phyloP scores from a whole-genome alignment of 2,797 vertebrate species.

The Diplodus puntazzo region DNA sequence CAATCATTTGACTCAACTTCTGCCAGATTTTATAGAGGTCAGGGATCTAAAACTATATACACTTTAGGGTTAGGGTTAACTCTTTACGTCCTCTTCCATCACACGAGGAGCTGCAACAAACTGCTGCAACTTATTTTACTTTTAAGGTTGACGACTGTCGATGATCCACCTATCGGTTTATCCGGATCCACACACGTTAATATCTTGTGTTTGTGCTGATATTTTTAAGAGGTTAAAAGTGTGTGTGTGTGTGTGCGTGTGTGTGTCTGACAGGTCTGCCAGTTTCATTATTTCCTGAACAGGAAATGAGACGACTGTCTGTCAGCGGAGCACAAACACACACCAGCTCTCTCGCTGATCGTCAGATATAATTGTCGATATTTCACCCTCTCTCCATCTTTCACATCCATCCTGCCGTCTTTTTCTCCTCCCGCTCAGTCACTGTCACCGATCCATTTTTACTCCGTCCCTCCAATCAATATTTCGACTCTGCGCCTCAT shows the following conservation, averaged over 20 bases:
- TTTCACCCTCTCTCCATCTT: slow-evolving; percentile 4
- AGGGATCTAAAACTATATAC: background rate
- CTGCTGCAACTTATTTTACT: no score
- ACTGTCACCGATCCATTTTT: slow-evolving; percentile 6
- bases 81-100: background rate
- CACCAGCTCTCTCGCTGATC: background rate
- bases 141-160: background rate
- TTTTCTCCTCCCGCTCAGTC: slow-evolving; percentile 15
- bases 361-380: slow-evolving; percentile 19
- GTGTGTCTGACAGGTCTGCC: background rate
- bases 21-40: no score
- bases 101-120: no score
- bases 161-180: background rate
- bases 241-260: slow-evolving; percentile 11
- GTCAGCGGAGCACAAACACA: slow-evolving; percentile 25
- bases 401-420: background rate
- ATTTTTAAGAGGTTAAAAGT: background rate
- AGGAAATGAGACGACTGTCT: slow-evolving; percentile 29
- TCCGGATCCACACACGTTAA: no score
- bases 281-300: slow-evolving; percentile 24
- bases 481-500: background rate
- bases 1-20: no score
- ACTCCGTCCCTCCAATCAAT: background rate
- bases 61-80: background rate
- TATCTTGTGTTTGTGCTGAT: background rate